These are phyloP conservation scores for Microctonus hyperodae DNA, from an alignment of 2,888 invertebrate genomes.

Conservation along the genomic window DNA sequence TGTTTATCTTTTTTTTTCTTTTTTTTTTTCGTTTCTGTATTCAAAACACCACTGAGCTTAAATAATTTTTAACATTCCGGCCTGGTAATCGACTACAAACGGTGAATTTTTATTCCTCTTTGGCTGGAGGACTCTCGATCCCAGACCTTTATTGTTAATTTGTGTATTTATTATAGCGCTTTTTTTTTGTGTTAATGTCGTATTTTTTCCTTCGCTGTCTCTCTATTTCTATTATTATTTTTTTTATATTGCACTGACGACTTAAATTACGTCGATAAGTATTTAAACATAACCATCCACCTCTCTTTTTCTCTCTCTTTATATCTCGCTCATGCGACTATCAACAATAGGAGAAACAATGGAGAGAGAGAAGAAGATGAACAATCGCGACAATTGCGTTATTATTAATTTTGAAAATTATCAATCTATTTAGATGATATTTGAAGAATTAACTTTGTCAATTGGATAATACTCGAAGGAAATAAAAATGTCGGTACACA, in stretches of 20 bases:
- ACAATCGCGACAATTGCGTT: neutral
- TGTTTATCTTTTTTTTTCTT: neutral
- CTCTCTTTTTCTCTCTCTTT: neutral
- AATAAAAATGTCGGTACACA: neutral
- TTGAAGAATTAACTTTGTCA: neutral
- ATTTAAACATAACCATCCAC: constrained; percentile 3
- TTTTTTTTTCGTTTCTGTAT: neutral
- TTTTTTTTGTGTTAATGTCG: constrained; percentile 31
- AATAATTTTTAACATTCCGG: constrained; percentile 1
- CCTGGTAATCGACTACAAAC: neutral
- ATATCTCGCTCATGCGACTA: neutral
- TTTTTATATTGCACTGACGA: constrained; percentile 48
- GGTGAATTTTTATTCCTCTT: neutral
- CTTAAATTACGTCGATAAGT: constrained; percentile 35
- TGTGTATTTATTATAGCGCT: constrained; percentile 47
- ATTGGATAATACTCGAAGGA: neutral
- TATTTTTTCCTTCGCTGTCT: constrained; percentile 33
- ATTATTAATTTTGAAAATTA: neutral
- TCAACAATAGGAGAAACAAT: neutral
- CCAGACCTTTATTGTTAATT: constrained; percentile 50
- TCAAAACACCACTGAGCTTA: neutral
- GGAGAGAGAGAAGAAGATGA: neutral
- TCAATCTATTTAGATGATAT: neutral
- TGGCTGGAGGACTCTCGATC: constrained; percentile 37
- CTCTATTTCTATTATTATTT: constrained; percentile 43